These are phyloP conservation scores for Hephaestus fuliginosus DNA, from an alignment of 2,797 vertebrate species.

Conservation along the genomic window DNA sequence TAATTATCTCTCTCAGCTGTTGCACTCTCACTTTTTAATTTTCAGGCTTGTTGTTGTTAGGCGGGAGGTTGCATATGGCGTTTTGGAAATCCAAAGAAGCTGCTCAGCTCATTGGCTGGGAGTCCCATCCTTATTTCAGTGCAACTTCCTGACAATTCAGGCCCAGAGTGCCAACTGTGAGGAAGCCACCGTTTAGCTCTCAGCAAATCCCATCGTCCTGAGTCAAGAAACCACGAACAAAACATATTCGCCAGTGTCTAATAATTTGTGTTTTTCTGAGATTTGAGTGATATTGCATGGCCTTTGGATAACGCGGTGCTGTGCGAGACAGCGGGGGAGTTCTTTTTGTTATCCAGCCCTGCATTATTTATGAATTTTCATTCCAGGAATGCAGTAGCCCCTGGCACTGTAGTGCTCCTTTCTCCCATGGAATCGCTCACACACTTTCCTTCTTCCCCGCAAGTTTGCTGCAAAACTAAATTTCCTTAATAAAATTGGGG, in stretches of 20 bases:
- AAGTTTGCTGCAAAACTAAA: constrained; percentile 63
- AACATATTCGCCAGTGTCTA: constrained; percentile 53
- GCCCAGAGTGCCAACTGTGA: constrained; percentile 50
- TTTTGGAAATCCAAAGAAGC: constrained; percentile 63
- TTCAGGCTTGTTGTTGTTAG: constrained; percentile 54
- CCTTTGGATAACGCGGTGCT: constrained; percentile 74
- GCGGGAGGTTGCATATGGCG: constrained; percentile 56
- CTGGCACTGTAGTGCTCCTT: constrained; percentile 78
- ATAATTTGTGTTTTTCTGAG: constrained; percentile 76
- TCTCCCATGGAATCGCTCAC: constrained; percentile 73
- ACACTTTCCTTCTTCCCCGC: constrained; percentile 53
- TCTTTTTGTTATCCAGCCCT: constrained; percentile 83
- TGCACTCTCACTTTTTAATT: constrained; percentile 57
- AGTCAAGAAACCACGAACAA: constrained; percentile 48
- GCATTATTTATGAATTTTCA: constrained; percentile 88
- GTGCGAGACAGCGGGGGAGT: constrained; percentile 76
- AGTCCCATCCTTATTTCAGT: constrained; percentile 70
- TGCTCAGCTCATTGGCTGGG: constrained; percentile 56
- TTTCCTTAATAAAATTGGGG: constrained; percentile 73
- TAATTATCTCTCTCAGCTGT: constrained; percentile 68
- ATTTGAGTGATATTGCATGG: constrained; percentile 78
- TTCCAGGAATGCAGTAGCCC: constrained; percentile 85
- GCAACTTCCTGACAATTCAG: constrained; percentile 66
- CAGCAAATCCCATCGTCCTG: constrained; percentile 57
- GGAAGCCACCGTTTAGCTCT: constrained; percentile 61